phyloP scores from a whole-genome alignment of 2,113 vertebrate genomes.

The Nicator chloris region DNA sequence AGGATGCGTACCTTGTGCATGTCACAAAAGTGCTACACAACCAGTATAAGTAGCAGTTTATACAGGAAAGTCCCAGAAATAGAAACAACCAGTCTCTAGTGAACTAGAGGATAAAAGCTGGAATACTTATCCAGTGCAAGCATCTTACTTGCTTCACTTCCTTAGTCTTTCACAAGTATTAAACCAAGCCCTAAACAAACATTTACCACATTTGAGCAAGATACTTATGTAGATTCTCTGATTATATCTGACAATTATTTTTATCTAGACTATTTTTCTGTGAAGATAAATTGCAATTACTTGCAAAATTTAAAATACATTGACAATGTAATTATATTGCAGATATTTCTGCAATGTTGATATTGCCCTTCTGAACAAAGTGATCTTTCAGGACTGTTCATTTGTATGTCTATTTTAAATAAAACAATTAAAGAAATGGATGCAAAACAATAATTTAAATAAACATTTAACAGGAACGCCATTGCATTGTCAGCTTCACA shows the following conservation, averaged over 20 bases:
- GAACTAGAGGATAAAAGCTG: background rate
- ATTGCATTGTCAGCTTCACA: background rate
- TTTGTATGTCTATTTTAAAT: background rate
- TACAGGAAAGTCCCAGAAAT: background rate
- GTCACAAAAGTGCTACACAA: background rate
- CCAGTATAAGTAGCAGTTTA: background rate
- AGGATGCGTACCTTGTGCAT: background rate
- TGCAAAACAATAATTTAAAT: background rate
- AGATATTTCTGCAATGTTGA: background rate
- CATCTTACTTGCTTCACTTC: background rate
- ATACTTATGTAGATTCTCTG: background rate
- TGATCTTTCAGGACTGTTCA: background rate
- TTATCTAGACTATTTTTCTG: background rate
- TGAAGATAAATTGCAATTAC: constrained; percentile 13
- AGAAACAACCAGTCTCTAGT: background rate
- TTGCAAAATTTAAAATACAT: background rate
- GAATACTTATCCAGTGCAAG: background rate
- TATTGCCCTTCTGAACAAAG: background rate
- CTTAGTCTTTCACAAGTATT: background rate
- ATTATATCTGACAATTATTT: constrained; percentile 3
- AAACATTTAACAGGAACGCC: background rate
- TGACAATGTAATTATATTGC: background rate
- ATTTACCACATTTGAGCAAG: background rate
- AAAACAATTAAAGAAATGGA: background rate
- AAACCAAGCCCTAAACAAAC: background rate